Evolutionary conservation across 2,797 vertebrate genomes (phyloP), one percentile per base, ranked within the genome.

Genomic region (Phalloptychus januarius): DNA sequence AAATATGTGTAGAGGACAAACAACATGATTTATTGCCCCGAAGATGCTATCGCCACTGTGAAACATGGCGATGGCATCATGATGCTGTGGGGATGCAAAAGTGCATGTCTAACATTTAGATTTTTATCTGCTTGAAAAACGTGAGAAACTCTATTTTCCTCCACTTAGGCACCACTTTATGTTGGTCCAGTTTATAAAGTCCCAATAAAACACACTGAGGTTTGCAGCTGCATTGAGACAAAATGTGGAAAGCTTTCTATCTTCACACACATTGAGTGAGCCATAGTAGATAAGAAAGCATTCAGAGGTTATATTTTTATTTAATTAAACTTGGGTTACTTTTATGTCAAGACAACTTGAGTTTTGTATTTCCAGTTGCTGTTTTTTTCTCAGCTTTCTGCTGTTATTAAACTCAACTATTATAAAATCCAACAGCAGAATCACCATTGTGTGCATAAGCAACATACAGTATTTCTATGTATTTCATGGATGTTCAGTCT

Each of bases 401-500:
- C 31, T 77, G 25, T 54, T 81, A 13, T 77, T 5, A 75, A 83
- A 50, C 45, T 52, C 15, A 7, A 31, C 70, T 83, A 44, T 72
- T 56, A 84, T 50, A 61, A 80, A 80, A 77, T 78, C 79, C 45
- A 44, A 85, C 38, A 36, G 15, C 16, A 46, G 4, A 61, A 7
- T 82, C 42, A 61, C 61, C 15, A 36, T 72, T 28, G 74, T 75
- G 77, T 88, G 92, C 91, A 93, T 93, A 88, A 79, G 23, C 38
- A 72, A n/a, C 70, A 78, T 80, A n/a, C n/a, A n/a, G n/a, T n/a
- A 78, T 79, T 88, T 63, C 70, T 86, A 71, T 87, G 81, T 74
- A 33, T 86, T 76, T 79, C 1, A 5, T 89, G 93, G 93, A 93
- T 92, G 90, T 76, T 50, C 82, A 12, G 77, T n/a, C 7, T 48